Evolutionary conservation across 2,797 vertebrate genomes (phyloP).

Genomic region (Alectoris magna): DNA sequence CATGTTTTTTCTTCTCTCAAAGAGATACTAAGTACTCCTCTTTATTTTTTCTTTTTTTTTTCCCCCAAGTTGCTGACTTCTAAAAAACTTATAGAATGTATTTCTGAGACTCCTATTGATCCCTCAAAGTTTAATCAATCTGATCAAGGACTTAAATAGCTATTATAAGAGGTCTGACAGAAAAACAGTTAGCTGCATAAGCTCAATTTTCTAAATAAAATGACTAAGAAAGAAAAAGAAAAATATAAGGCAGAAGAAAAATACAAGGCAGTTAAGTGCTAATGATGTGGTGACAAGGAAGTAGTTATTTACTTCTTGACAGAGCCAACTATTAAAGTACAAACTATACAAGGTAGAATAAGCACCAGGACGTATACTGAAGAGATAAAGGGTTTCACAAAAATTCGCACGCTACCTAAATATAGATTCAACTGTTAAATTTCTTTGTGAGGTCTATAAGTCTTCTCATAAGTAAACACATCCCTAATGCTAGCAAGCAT

Average conservation of each 20-base stretch:
- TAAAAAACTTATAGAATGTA: neutral
- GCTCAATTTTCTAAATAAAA: neutral
- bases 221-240: neutral
- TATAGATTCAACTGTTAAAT: neutral
- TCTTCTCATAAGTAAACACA: neutral
- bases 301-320: neutral
- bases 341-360: neutral
- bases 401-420: neutral
- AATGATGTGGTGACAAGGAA: neutral
- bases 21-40: neutral
- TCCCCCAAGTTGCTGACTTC: neutral
- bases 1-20: neutral
- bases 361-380: neutral
- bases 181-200: neutral
- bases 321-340: neutral
- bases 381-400: neutral
- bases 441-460: neutral
- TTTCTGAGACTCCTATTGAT: neutral
- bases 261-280: neutral
- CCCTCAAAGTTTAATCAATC: neutral
- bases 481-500: neutral
- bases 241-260: neutral
- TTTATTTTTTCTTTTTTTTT: neutral
- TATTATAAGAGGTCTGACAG: neutral
- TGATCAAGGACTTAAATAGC: neutral